These are phyloP conservation scores for Platerodrilus igneus DNA, from an alignment of 2,888 invertebrate genomes.

Conservation along the genomic window DNA sequence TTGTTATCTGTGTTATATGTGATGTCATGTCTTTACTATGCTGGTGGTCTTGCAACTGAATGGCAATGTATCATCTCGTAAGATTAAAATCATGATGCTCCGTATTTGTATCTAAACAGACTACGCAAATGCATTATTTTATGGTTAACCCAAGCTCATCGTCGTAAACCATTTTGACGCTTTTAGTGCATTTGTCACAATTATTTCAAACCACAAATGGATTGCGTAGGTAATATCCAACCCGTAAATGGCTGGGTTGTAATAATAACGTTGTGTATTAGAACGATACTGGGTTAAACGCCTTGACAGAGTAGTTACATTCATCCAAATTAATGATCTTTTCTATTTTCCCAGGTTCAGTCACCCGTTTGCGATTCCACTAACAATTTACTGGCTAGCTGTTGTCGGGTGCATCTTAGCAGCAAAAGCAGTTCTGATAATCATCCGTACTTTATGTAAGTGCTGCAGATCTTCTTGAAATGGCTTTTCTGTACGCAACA, in stretches of 20 bases:
- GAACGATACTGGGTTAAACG: too few relatives aligned
- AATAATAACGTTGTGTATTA: too few relatives aligned
- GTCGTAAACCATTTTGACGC: conserved; percentile 13
- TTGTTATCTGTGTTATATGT: too few relatives aligned
- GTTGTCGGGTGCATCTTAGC: conserved; percentile 37
- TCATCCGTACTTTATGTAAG: conserved; percentile 35
- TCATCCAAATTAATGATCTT: conserved; percentile 4
- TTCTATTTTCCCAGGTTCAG: conserved; percentile 28
- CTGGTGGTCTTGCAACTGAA: conserved; percentile 16
- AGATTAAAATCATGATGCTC: conserved; percentile 13
- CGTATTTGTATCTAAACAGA: conserved; percentile 12
- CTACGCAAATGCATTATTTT: conserved; percentile 6
- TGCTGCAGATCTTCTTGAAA: conserved; percentile 16
- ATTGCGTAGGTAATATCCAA: conserved; percentile 6
- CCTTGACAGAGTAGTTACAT: too few relatives aligned
- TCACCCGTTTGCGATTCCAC: conserved; percentile 36
- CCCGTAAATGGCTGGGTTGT: too few relatives aligned
- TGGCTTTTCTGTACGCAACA: conserved; percentile 16
- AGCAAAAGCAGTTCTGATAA: conserved; percentile 36
- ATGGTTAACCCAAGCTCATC: background rate
- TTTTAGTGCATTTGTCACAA: conserved; percentile 11
- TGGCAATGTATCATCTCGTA: conserved; percentile 10
- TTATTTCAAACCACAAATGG: background rate
- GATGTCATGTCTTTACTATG: conserved; percentile 11
- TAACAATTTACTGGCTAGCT: conserved; percentile 34